Percentiles rank a stretch among this genome's conserved stretches.
These are phyloP conservation scores for Brachypodius melanocephalos DNA, from an alignment of 2,113 vertebrate species.

Conservation along the genomic window DNA sequence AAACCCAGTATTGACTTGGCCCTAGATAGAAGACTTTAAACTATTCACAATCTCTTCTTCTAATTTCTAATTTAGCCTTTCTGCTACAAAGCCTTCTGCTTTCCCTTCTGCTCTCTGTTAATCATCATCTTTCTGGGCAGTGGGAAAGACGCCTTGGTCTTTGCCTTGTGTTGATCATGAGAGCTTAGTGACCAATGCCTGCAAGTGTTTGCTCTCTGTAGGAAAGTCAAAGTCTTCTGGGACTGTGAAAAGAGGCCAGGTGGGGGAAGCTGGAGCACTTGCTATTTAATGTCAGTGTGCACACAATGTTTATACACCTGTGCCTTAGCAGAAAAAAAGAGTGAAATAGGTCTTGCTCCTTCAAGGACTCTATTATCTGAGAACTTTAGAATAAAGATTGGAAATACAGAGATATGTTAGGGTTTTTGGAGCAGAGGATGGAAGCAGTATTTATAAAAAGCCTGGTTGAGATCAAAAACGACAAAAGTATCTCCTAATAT, in stretches of 20 bases:
- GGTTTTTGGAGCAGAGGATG: not conserved
- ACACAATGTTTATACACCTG: not conserved
- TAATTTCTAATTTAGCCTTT: not conserved
- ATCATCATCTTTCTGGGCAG: rapidly evolving
- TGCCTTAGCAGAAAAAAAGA: not conserved
- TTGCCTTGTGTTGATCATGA: rapidly evolving
- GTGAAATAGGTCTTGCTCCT: not conserved
- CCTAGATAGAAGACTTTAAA: not conserved
- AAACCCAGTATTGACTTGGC: not conserved
- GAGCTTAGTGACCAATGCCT: not conserved
- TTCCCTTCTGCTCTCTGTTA: not conserved
- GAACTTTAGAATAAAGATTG: not conserved
- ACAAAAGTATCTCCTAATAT: not conserved
- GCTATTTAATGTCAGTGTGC: not conserved
- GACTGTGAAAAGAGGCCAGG: not conserved
- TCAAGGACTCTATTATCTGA: not conserved
- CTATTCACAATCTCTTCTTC: not conserved
- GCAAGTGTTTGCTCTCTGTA: not conserved
- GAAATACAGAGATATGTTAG: not conserved
- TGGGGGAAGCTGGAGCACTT: not conserved
- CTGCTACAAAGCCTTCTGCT: not conserved
- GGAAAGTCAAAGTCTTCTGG: not conserved
- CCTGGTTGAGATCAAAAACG: not conserved
- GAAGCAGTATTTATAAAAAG: not conserved
- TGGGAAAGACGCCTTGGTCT: not conserved